Evolutionary conservation across 92 coral and sea anemone genomes (phyloP).

Genomic region (Zoanthus solanderi): DNA sequence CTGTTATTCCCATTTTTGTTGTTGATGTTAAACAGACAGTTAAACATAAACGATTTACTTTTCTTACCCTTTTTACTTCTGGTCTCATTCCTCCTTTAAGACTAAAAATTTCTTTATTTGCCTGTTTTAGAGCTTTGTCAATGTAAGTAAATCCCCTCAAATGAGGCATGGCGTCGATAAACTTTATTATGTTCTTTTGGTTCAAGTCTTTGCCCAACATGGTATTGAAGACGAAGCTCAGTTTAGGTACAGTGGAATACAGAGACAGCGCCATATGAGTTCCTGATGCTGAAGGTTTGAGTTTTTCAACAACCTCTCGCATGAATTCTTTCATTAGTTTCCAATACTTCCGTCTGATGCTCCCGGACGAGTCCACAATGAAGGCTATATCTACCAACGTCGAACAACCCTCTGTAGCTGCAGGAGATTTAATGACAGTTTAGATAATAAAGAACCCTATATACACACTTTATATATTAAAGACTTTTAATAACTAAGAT

Average conservation of each 20-base stretch:
- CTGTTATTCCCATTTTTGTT: no score
- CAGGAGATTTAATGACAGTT: neutral
- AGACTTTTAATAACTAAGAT: no score
- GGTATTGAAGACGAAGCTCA: slow-evolving; percentile 24
- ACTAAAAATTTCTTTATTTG: slow-evolving; percentile 33
- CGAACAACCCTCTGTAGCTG: neutral
- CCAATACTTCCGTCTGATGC: slow-evolving; percentile 40
- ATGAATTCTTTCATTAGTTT: slow-evolving; percentile 40
- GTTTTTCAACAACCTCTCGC: slow-evolving; percentile 24
- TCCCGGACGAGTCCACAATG: slow-evolving; percentile 39
- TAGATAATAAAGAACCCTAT: no score
- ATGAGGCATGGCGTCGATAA: slow-evolving; percentile 28
- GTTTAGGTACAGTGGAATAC: neutral
- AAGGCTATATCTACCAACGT: slow-evolving; percentile 24
- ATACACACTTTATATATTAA: no score
- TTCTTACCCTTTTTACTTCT: slow-evolving; percentile 73
- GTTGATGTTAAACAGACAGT: no score
- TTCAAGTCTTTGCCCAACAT: slow-evolving; percentile 25
- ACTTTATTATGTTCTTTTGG: slow-evolving; percentile 12
- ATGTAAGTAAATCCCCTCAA: slow-evolving; percentile 37
- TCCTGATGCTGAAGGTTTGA: slow-evolving; percentile 20
- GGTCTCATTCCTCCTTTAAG: slow-evolving; percentile 48
- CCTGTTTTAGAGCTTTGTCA: slow-evolving; percentile 39
- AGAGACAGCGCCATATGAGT: slow-evolving; percentile 31
- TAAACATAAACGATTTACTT: neutral